Evolutionary conservation across 2,797 vertebrate genomes (phyloP).

Genomic region (Bradypodion pumilum): DNA sequence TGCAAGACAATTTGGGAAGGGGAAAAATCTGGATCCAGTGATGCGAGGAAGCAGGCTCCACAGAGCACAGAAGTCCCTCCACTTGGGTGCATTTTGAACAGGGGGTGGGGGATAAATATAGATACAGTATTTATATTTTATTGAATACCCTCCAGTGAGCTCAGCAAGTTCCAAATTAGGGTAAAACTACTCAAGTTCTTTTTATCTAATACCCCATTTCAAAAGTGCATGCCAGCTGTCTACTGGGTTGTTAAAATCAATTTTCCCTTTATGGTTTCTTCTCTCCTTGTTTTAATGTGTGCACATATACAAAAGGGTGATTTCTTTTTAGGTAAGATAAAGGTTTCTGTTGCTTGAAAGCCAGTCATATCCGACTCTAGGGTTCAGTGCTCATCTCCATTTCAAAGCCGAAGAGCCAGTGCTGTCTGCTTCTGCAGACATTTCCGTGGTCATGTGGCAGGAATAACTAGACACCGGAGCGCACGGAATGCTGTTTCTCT

Average conservation of each 20-base stretch:
- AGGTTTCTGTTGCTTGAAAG: no score
- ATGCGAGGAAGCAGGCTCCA: slow-evolving; percentile 47
- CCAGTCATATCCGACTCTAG: no score
- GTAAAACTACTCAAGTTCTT: slow-evolving; percentile 70
- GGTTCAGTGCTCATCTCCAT: no score
- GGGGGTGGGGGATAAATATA: no score
- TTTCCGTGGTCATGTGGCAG: no score
- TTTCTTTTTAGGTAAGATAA: no score
- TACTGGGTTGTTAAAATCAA: slow-evolving; percentile 63
- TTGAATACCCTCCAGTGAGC: slow-evolving; percentile 52
- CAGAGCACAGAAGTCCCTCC: slow-evolving; percentile 54
- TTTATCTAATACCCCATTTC: slow-evolving; percentile 62
- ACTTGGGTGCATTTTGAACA: slow-evolving; percentile 42
- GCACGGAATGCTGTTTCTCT: no score
- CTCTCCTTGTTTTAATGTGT: neutral
- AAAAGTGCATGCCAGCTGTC: slow-evolving; percentile 70
- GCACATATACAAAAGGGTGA: no score
- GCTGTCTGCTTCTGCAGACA: no score
- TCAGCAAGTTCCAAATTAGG: slow-evolving; percentile 62
- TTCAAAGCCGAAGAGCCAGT: no score
- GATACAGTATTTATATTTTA: no score
- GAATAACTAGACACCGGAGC: no score
- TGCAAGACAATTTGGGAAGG: slow-evolving; percentile 31
- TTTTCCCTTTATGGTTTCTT: slow-evolving; percentile 53
- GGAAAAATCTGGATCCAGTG: neutral